Evolutionary conservation across 2,113 vertebrate genomes (phyloP).

Genomic region (Serinus canaria): DNA sequence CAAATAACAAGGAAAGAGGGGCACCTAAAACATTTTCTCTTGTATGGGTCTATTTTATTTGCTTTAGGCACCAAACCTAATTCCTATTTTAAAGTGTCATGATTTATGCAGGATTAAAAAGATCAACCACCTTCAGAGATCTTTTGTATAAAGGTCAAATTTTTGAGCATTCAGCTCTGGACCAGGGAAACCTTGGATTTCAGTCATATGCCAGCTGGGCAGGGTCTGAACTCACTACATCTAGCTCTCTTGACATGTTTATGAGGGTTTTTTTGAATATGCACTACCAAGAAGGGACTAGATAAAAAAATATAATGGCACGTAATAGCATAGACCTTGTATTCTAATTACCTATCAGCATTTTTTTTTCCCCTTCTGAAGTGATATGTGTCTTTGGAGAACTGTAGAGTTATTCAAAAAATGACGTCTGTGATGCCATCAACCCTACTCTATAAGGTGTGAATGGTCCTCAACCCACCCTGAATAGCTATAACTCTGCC

Average conservation of each 20-base stretch:
- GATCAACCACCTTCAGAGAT: neutral
- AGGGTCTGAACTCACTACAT: neutral
- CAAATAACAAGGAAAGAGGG: neutral
- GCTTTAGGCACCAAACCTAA: neutral
- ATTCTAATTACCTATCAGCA: neutral
- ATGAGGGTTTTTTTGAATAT: neutral
- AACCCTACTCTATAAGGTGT: neutral
- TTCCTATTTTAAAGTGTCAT: neutral
- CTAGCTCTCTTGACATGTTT: neutral
- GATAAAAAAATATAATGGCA: neutral
- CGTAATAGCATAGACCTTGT: neutral
- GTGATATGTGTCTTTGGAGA: neutral
- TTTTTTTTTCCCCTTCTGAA: neutral
- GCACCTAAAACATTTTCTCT: neutral
- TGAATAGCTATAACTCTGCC: neutral
- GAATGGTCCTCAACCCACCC: neutral
- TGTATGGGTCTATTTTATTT: neutral
- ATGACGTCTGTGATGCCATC: neutral
- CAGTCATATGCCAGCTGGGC: neutral
- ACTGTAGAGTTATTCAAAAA: neutral
- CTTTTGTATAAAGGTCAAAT: neutral
- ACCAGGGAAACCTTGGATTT: neutral
- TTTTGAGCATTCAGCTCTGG: neutral
- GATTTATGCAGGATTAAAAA: neutral
- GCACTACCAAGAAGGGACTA: neutral